Percentiles rank a stretch among this genome's conserved stretches.
Evolutionary conservation across 2,888 invertebrate species (phyloP).

Genomic region (Diadegma fenestrale): DNA sequence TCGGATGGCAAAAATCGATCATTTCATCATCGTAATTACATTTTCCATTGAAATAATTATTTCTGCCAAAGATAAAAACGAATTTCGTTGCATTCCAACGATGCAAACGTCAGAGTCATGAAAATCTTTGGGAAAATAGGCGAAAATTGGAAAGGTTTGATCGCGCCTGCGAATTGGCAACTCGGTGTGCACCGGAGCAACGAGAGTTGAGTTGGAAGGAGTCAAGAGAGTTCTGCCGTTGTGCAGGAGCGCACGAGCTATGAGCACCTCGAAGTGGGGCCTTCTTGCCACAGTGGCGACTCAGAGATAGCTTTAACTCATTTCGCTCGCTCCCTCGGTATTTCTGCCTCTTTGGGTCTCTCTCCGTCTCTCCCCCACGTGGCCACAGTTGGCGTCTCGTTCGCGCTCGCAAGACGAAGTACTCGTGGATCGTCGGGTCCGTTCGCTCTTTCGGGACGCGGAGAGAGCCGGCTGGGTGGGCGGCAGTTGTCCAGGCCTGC

Average conservation of each 20-base stretch:
- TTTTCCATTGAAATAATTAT: too few species aligned
- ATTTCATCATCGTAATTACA: too few species aligned
- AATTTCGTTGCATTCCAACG: too few species aligned
- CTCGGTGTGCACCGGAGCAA: slow-evolving; percentile 34
- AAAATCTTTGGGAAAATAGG: background rate
- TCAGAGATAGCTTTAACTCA: slow-evolving; percentile 47
- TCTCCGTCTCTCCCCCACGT: slow-evolving; percentile 65
- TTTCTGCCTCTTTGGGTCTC: background rate
- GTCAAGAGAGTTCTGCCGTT: background rate
- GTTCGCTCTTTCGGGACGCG: slow-evolving; percentile 48
- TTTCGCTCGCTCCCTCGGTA: slow-evolving; percentile 6
- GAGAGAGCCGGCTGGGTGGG: slow-evolving; percentile 79
- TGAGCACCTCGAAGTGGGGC: slow-evolving; percentile 64
- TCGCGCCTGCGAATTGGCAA: slow-evolving; percentile 61
- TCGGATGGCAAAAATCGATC: too few species aligned
- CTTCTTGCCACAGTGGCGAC: slow-evolving; percentile 45
- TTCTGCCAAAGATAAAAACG: too few species aligned
- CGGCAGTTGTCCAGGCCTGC: slow-evolving; percentile 80
- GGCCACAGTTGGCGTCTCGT: slow-evolving; percentile 46
- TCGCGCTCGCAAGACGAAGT: slow-evolving; percentile 36
- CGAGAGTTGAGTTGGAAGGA: slow-evolving; percentile 5
- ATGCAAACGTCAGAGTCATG: too few species aligned
- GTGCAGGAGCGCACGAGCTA: background rate
- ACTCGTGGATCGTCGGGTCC: slow-evolving; percentile 46
- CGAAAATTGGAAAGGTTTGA: background rate